A percentile compares a stretch with the other conserved stretches of the same genome.
These are phyloP conservation scores for Oedothorax gibbosus DNA, from an alignment of 1,140 invertebrate species.

Conservation along the genomic window DNA sequence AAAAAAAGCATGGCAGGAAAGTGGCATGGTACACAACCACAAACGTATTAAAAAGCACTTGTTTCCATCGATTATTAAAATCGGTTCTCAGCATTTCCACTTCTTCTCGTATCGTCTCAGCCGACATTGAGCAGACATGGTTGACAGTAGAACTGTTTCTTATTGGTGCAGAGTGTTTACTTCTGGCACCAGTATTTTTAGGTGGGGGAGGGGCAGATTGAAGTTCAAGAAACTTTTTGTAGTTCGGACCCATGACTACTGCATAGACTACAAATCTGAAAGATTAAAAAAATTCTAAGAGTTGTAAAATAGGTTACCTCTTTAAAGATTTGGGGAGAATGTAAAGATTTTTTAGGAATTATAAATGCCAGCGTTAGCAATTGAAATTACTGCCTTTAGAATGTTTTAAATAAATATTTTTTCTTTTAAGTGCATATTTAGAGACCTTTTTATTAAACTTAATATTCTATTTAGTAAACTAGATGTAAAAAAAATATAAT, in stretches of 20 bases:
- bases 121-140: conserved; percentile 70
- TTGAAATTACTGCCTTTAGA: too few species aligned
- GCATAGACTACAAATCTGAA: conserved; percentile 76
- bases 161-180: not conserved
- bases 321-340: too few species aligned
- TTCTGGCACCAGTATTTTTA: conserved; percentile 21
- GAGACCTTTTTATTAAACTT: too few species aligned
- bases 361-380: too few species aligned
- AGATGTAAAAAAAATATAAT: too few species aligned
- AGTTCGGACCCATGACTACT: conserved; percentile 79
- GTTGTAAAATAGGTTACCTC: not conserved
- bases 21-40: conserved; percentile 91
- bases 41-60: conserved; percentile 89
- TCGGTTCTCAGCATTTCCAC: conserved; percentile 85
- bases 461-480: too few species aligned
- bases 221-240: conserved; percentile 67
- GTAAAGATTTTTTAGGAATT: too few species aligned
- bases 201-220: not conserved
- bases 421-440: too few species aligned
- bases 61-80: conserved; percentile 89
- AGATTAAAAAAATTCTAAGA: conserved; percentile 4
- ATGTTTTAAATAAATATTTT: too few species aligned
- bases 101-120: conserved; percentile 80
- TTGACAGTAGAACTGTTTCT: conserved; percentile 23
- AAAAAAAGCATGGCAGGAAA: conserved; percentile 90